phyloP scores from a whole-genome alignment of 2,113 vertebrate species.

The Pseudorasbora parva region DNA sequence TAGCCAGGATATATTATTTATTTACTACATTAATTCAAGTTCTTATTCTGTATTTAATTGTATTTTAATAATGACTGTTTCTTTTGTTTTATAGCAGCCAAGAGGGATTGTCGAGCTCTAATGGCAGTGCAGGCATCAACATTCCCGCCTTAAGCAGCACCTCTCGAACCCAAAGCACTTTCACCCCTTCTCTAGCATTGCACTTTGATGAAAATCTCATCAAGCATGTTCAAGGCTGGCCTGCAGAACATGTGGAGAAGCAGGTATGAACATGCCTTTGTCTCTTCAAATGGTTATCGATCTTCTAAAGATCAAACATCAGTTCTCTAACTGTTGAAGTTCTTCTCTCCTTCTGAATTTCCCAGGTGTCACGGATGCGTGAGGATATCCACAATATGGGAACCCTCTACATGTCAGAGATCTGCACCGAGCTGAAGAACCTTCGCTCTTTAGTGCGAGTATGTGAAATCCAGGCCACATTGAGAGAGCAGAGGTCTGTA shows the following conservation, averaged over 20 bases:
- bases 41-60: background rate
- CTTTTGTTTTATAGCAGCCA: slow-evolving; percentile 79
- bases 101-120: slow-evolving; percentile 87
- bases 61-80: too few relatives aligned
- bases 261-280: slow-evolving; percentile 76
- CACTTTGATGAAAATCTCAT: slow-evolving; percentile 98
- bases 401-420: slow-evolving; percentile 98
- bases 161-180: slow-evolving; percentile 81
- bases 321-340: background rate
- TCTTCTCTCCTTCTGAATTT: background rate
- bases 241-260: slow-evolving; percentile 96
- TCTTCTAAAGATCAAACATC: background rate
- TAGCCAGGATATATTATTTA: too few relatives aligned
- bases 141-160: slow-evolving; percentile 73
- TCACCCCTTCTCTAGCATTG: slow-evolving; percentile 91
- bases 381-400: slow-evolving; percentile 98
- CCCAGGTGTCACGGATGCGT: slow-evolving; percentile 89
- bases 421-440: slow-evolving; percentile 99
- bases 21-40: background rate
- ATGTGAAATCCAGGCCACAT: slow-evolving; percentile 98
- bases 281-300: background rate
- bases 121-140: slow-evolving; percentile 67
- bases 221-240: slow-evolving; percentile 97
- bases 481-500: slow-evolving; percentile 95
- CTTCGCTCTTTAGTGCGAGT: slow-evolving; percentile 97